phyloP scores from a whole-genome alignment of 1,140 invertebrate species.

The Alviniconcha marisindica region DNA sequence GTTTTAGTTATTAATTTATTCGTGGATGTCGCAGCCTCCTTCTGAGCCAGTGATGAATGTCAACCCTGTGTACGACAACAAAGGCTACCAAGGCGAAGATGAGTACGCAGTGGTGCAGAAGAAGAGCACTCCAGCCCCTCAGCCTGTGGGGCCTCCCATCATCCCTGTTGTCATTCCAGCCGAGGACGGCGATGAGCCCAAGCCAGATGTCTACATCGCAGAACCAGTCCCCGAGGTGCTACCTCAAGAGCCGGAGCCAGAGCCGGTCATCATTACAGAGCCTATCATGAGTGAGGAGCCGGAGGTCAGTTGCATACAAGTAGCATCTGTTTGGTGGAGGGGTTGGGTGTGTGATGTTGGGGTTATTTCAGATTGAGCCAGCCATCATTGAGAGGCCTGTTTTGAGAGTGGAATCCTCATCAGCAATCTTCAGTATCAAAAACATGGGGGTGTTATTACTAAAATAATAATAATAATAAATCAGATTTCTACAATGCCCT shows the following conservation, averaged over 20 bases:
- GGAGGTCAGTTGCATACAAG: background rate
- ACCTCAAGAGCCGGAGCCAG: conserved; percentile 16
- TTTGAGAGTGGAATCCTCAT: too few relatives aligned
- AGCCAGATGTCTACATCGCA: background rate
- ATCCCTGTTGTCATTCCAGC: conserved; percentile 30
- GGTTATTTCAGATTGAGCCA: too few relatives aligned
- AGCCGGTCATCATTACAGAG: conserved; percentile 22
- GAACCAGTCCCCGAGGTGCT: background rate
- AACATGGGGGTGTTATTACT: too few relatives aligned
- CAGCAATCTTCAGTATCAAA: too few relatives aligned
- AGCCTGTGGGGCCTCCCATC: background rate
- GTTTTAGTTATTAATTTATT: too few relatives aligned
- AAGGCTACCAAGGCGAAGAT: conserved; percentile 14
- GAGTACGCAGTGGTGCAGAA: conserved; percentile 53
- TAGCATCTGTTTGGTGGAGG: too few relatives aligned
- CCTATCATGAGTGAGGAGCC: conserved; percentile 33
- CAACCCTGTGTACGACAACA: conserved; percentile 52
- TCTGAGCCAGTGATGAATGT: conserved; percentile 35
- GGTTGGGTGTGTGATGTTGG: too few relatives aligned
- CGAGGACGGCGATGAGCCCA: background rate
- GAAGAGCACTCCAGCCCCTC: background rate
- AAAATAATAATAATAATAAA: too few relatives aligned
- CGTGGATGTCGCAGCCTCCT: background rate
- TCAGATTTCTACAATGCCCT: too few relatives aligned
- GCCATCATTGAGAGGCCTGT: too few relatives aligned